These are phyloP conservation scores for Esox lucius DNA, from an alignment of 2,797 vertebrate genomes.

Conservation along the genomic window DNA sequence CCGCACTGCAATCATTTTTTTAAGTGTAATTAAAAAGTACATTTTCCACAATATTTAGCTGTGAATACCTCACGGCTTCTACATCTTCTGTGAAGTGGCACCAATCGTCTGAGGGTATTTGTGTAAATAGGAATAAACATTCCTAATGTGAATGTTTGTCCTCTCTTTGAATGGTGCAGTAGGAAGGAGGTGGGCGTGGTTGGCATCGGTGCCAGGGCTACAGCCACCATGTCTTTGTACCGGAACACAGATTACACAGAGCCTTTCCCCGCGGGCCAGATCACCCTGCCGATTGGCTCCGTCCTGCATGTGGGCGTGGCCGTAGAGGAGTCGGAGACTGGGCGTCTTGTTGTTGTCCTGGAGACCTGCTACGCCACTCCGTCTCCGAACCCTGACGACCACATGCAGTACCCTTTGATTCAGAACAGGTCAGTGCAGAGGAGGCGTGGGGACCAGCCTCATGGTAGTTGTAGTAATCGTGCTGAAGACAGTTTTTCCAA, in stretches of 20 bases:
- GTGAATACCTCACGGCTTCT: no score
- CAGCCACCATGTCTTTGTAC: slow-evolving; percentile 72
- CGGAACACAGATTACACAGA: slow-evolving; percentile 56
- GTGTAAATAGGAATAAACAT: no score
- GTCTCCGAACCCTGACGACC: slow-evolving; percentile 40
- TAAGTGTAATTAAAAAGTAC: no score
- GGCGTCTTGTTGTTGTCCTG: slow-evolving; percentile 63
- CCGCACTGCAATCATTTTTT: no score
- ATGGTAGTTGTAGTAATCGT: no score
- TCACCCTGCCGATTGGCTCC: slow-evolving; percentile 57
- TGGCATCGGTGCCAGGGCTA: slow-evolving; percentile 51
- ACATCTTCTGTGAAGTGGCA: no score
- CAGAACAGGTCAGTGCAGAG: slow-evolving; percentile 1
- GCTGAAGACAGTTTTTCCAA: slow-evolving; percentile 44
- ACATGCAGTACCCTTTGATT: slow-evolving; percentile 67
- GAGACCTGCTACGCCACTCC: slow-evolving; percentile 74
- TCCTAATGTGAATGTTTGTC: no score
- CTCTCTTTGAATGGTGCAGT: no score
- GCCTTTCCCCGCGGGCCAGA: slow-evolving; percentile 46
- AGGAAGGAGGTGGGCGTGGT: slow-evolving; percentile 17
- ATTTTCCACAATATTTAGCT: no score
- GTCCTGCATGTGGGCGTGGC: slow-evolving; percentile 65
- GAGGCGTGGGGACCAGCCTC: no score
- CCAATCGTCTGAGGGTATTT: no score
- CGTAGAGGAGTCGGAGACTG: slow-evolving; percentile 50